Evolutionary conservation across 2,888 invertebrate genomes (phyloP).

Genomic region (Cheilosia impressa): DNA sequence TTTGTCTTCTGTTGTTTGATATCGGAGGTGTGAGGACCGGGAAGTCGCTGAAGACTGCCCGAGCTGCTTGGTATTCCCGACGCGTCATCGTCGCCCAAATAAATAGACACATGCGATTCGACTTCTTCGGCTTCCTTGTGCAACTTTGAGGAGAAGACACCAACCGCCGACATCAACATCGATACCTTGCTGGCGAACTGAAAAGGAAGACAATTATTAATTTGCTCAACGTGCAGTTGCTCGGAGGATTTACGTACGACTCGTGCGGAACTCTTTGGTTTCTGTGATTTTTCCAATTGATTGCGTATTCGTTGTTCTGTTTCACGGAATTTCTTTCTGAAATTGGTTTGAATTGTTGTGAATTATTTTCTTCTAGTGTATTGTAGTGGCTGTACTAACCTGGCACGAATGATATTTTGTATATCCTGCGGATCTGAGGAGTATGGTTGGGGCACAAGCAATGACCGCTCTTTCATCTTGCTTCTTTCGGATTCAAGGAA

Average conservation of each 20-base stretch:
- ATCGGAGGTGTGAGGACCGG: not conserved
- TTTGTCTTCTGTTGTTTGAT: constrained; percentile 78
- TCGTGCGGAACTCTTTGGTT: constrained; percentile 41
- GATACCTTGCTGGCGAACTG: constrained; percentile 32
- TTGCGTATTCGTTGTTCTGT: constrained; percentile 79
- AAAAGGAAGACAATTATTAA: not conserved
- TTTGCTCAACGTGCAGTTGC: not conserved
- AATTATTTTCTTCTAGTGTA: not conserved
- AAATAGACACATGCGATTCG: constrained; percentile 18
- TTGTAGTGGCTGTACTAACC: constrained; percentile 76
- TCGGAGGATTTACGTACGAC: not conserved
- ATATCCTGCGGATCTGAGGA: constrained; percentile 81
- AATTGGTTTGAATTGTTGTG: not conserved
- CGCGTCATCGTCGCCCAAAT: constrained; percentile 52
- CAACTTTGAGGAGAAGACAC: constrained; percentile 18
- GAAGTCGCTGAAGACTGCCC: not conserved
- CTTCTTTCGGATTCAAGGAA: constrained; percentile 81
- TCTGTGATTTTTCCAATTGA: constrained; percentile 77
- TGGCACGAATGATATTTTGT: constrained; percentile 80
- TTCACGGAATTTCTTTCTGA: constrained; percentile 81
- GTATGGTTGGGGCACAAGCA: constrained; percentile 78
- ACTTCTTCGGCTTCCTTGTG: constrained; percentile 3
- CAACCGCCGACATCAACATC: constrained; percentile 15
- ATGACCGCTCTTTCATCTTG: constrained; percentile 81
- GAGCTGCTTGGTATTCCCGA: constrained; percentile 59